Evolutionary conservation across 1,140 invertebrate species (phyloP), one percentile per base, ranked within the genome.

Genomic region (Lepidurus packardi): DNA sequence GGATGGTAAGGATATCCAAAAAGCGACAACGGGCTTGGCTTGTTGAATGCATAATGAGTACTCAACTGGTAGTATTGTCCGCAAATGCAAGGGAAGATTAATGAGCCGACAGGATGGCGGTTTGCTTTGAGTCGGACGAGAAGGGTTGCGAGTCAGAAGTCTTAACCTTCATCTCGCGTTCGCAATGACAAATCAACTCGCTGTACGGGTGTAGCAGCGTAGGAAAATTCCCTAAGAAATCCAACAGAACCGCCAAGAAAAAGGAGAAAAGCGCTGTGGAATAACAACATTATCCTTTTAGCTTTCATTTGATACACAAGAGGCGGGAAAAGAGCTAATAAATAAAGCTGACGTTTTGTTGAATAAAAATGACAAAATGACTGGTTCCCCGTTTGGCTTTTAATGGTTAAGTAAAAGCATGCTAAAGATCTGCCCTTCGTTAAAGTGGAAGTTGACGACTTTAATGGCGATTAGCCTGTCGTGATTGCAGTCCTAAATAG

Each of bases 11-110:
- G 53, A 65, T 65, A 21, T 21, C 53, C 53, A 16, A 21, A 21
- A 65, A 7, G 21, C 16, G 53, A 21, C 53, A n/a, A 65, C 1
- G 47, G 53, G 53, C 53, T 65, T 65, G 53, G 53, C 53, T 65
- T 34, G 3, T 13, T 65, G 53, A 65, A 65, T 65, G 13, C 53
- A 65, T 65, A 65, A 65, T 65, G 53, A 65, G 53, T 21, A 16
- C 53, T 65, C 53, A 65, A 65, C 53, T 65, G 53, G 53, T 65
- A 21, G 53, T 65, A 65, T 65, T 65, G 53, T 65, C 53, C 53
- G 53, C 53, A 65, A 65, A 65, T n/a, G 53, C 53, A 65, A 65
- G 21, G 53, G 53, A 21, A 21, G 53, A 65, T 65, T 65, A 65
- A 65, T 65, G 53, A 21, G 53, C 53, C 53, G 53, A 65, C 53